Base-by-base conservation (phyloP, 2,797 vertebrate genomes). In the Sebastes nivosus region DNA sequence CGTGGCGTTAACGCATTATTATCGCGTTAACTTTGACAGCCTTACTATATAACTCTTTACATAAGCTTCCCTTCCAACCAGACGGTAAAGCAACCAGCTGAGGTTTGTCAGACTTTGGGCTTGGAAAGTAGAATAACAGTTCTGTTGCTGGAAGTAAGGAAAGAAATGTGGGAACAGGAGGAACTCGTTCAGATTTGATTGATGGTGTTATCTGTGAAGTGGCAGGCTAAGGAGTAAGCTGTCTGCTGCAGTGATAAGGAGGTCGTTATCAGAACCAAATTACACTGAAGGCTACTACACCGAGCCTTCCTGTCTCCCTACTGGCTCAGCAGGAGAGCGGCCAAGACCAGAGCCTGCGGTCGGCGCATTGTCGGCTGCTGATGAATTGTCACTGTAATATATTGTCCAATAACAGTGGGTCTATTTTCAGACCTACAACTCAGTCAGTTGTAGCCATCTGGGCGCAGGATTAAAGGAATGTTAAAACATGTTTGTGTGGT, bases 311-410 rank as follows among this genome's bases (percentile, higher is more conserved):
- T 76, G 83, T 80, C 83, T 82, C 65, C 75, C 3, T 29, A 12
- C 72, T 63, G 38, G 29, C 77, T 79, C 69, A 79, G 55, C 72
- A 83, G 81, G 70, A 86, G 72, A 77, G 32, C 22, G 13, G 81
- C 89, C 89, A 87, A 80, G 72, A 83, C 81, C 82, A 73, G 78
- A 84, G 81, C 64, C 71, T 82, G 60, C 38, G 69, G 82, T 91
- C 85, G 84, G 75, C 79, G 83, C 68, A 80, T 80, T 89, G 88
- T 83, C 67, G 18, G 66, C 54, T 65, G 72, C 64, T 91, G 87
- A 93, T 91, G 83, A 92, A 90, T 87, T 74, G 82, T 85, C 83
- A 32, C 42, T 46, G 80, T 88, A 71, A 93, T 88, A 90, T 88
- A 91, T 85, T 74, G 75, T 91, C 81, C 77, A 89, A 82, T 83